These are phyloP conservation scores for Anguilla obscura DNA, from an alignment of 2,797 vertebrate species.

Conservation along the genomic window DNA sequence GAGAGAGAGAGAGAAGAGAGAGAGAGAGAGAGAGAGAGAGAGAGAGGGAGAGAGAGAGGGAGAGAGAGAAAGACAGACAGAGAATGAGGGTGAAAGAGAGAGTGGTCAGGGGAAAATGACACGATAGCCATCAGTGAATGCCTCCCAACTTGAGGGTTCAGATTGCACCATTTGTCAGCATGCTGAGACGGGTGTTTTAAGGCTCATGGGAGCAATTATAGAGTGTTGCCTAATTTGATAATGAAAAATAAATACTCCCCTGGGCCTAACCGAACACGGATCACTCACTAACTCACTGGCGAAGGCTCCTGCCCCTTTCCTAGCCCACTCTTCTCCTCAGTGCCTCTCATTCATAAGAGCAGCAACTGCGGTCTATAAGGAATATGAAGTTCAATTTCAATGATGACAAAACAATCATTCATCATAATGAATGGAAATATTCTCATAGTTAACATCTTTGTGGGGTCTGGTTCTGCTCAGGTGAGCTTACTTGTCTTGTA, in stretches of 20 bases:
- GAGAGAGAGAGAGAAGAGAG: background rate
- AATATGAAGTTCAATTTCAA: too few species aligned
- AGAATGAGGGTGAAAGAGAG: too few species aligned
- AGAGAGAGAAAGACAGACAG: too few species aligned
- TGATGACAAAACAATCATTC: too few species aligned
- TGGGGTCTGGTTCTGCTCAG: background rate
- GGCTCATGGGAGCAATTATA: conserved; percentile 34
- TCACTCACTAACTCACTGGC: conserved; percentile 29
- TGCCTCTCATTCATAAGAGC: background rate
- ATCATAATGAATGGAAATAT: background rate
- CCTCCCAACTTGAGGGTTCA: conserved; percentile 15
- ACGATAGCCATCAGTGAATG: background rate
- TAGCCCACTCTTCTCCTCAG: conserved; percentile 9
- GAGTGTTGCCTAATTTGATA: conserved; percentile 40
- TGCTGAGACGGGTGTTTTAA: conserved; percentile 19
- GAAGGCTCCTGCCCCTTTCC: background rate
- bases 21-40: too few species aligned
- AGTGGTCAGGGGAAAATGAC: background rate
- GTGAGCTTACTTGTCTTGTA: background rate
- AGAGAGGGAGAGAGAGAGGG: too few species aligned
- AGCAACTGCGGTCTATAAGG: background rate
- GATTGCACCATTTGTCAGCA: conserved; percentile 39
- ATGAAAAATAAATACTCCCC: conserved; percentile 40
- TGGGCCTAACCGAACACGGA: conserved; percentile 24
- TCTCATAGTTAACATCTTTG: background rate